Conservation (phyloP, 2,797 vertebrate species). For the Leucoraja ocellata region DNA sequence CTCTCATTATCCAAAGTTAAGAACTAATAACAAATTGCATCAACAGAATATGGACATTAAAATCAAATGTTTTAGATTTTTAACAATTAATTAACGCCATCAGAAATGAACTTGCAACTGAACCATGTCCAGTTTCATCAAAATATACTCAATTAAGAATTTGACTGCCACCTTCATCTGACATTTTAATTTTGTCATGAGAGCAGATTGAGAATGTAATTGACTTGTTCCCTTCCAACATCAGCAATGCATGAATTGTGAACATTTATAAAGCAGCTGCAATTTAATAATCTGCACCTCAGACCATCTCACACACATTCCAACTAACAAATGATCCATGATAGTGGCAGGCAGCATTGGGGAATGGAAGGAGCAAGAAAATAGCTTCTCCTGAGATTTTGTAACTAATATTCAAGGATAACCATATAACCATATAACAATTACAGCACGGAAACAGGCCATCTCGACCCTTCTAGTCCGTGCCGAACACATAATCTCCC, state of each 20-base stretch:
- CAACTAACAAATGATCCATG: background rate
- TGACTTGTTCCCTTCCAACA: background rate
- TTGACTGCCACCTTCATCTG: background rate
- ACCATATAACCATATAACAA: too few species aligned
- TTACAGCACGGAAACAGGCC: too few species aligned
- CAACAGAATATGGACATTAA: background rate
- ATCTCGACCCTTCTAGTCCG: too few species aligned
- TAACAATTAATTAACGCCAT: background rate
- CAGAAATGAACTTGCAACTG: background rate
- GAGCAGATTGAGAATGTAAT: background rate
- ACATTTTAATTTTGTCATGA: background rate
- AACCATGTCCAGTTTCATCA: background rate
- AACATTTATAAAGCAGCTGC: background rate
- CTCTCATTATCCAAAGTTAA: background rate
- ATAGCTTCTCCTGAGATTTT: background rate
- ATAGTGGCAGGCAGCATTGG: background rate
- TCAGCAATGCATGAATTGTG: background rate
- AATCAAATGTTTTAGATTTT: background rate
- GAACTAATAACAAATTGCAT: background rate
- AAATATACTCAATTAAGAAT: background rate
- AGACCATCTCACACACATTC: background rate
- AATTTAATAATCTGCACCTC: background rate
- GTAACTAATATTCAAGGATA: background rate
- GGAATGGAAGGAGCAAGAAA: background rate
- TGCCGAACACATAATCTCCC: too few species aligned